Evolutionary conservation across 2,888 invertebrate species (phyloP).

Genomic region (Torymus tubicola): DNA sequence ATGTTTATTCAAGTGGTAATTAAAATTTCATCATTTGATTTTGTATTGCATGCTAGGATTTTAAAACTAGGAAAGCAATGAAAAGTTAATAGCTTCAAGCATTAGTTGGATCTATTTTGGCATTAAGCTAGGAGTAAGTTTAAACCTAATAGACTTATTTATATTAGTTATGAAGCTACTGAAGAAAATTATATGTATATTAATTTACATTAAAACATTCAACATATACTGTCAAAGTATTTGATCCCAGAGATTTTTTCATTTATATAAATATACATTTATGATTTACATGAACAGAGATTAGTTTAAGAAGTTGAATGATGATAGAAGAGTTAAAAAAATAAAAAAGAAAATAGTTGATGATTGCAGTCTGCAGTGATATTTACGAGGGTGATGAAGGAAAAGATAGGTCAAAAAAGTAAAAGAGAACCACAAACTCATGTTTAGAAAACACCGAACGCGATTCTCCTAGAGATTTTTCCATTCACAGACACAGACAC

Average conservation of each 20-base stretch:
- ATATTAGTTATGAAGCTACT: background rate
- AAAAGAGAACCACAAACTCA: slow-evolving; percentile 36
- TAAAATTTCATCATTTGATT: slow-evolving; percentile 47
- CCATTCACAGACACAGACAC: slow-evolving; percentile 45
- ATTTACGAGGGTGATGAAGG: slow-evolving; percentile 26
- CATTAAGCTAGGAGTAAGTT: slow-evolving; percentile 16
- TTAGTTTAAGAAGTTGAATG: slow-evolving; percentile 10
- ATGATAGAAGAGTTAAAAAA: slow-evolving; percentile 22
- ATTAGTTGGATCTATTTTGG: slow-evolving; percentile 9
- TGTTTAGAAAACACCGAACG: slow-evolving; percentile 32
- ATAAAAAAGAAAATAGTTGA: slow-evolving; percentile 8
- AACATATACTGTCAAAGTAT: slow-evolving; percentile 18
- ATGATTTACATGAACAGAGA: slow-evolving; percentile 14
- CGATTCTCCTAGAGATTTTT: slow-evolving; percentile 58
- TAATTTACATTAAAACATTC: slow-evolving; percentile 18
- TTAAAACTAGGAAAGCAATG: background rate
- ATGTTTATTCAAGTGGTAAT: slow-evolving; percentile 31
- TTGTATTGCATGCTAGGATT: slow-evolving; percentile 26
- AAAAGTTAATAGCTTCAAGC: slow-evolving; percentile 24
- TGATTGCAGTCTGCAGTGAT: slow-evolving; percentile 15
- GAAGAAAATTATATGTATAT: background rate
- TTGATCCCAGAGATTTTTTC: slow-evolving; percentile 48
- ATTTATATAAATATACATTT: slow-evolving; percentile 14
- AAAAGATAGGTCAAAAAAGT: slow-evolving; percentile 22
- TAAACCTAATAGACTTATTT: background rate